These are phyloP conservation scores for Ptilodon capucinus DNA, from an alignment of 2,888 invertebrate genomes.

Conservation along the genomic window DNA sequence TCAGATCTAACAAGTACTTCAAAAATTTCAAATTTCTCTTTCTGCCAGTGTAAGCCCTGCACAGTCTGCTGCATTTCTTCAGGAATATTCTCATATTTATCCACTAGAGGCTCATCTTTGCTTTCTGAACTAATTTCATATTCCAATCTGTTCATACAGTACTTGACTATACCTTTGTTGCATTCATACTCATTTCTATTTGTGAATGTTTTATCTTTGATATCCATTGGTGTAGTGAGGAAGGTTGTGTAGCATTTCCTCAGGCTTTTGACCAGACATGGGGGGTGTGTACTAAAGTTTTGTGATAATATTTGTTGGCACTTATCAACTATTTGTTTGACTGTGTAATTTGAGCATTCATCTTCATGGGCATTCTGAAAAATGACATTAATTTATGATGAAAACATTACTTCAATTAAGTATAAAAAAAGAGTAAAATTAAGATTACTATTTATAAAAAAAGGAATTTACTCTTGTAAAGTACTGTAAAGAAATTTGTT, in stretches of 20 bases:
- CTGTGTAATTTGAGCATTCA: slow-evolving; percentile 45
- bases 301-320: slow-evolving; percentile 61
- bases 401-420: too few species aligned
- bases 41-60: slow-evolving; percentile 66
- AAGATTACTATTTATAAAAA: too few species aligned
- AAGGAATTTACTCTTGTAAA: too few species aligned
- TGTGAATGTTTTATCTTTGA: slow-evolving; percentile 59
- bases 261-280: slow-evolving; percentile 54
- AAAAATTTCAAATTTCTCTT: slow-evolving; percentile 68
- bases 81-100: slow-evolving; percentile 58
- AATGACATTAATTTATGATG: too few species aligned
- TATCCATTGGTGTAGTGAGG: slow-evolving; percentile 58
- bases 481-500: too few species aligned
- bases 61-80: slow-evolving; percentile 61
- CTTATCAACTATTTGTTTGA: slow-evolving; percentile 53
- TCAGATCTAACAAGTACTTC: slow-evolving; percentile 60
- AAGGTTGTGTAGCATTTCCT: slow-evolving; percentile 63
- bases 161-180: slow-evolving; percentile 64
- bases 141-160: slow-evolving; percentile 66
- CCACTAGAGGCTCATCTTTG: slow-evolving; percentile 56
- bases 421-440: too few species aligned
- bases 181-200: slow-evolving; percentile 55
- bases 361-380: slow-evolving; percentile 76
- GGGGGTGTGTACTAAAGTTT: slow-evolving; percentile 65
- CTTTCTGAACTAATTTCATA: slow-evolving; percentile 61